Percentiles rank a stretch among this genome's conserved stretches.
Conservation (phyloP, 2,797 vertebrate genomes). For the Hippocampus kuda region DNA sequence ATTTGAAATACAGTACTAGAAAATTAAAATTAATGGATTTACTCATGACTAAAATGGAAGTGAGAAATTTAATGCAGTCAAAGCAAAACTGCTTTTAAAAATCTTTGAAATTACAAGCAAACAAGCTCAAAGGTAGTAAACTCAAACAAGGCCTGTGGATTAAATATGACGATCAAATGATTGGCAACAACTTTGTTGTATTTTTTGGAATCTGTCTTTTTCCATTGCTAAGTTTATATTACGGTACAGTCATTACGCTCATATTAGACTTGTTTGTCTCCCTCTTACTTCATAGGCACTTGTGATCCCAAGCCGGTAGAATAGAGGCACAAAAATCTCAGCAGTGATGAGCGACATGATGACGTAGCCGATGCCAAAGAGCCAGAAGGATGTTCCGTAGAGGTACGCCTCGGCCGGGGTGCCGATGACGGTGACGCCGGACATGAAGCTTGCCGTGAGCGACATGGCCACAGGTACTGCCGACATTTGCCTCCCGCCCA, state of each 20-base stretch:
- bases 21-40: too few relatives aligned
- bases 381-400: conserved; percentile 66
- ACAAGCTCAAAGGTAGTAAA: too few relatives aligned
- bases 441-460: conserved; percentile 77
- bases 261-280: background rate
- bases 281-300: conserved; percentile 72
- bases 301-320: conserved; percentile 71
- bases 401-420: conserved; percentile 69
- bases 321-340: conserved; percentile 73
- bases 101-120: background rate
- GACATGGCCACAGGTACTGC: conserved; percentile 75
- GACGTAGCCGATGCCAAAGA: conserved; percentile 64
- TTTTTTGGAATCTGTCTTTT: background rate
- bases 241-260: too few relatives aligned
- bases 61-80: too few relatives aligned
- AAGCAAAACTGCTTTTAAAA: background rate
- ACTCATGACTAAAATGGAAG: too few relatives aligned
- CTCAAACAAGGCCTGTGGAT: too few relatives aligned
- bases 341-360: conserved; percentile 69
- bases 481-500: conserved; percentile 71
- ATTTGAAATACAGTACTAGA: too few relatives aligned
- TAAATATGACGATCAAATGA: background rate
- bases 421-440: conserved; percentile 76
- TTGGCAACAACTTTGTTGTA: background rate
- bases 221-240: background rate